These are phyloP conservation scores for Cyprinodon diabolis DNA, from an alignment of 2,797 vertebrate genomes.

Conservation along the genomic window DNA sequence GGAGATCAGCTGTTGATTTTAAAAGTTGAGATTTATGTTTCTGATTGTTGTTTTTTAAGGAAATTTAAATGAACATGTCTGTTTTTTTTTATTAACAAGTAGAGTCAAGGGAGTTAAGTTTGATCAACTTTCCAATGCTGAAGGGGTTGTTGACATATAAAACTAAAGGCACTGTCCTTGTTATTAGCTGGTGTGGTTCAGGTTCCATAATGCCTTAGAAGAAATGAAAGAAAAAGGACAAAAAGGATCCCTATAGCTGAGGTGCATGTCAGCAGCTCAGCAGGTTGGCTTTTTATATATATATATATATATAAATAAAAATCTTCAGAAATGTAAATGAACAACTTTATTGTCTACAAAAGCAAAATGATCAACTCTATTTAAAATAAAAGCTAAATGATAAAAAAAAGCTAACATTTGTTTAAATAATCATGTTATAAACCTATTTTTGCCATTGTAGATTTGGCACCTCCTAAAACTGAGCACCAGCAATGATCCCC, in stretches of 20 bases:
- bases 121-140: conserved; percentile 68
- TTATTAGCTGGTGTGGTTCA: conserved; percentile 87
- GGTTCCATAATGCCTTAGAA: conserved; percentile 86
- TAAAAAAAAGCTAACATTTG: conserved; percentile 72
- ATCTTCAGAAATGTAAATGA: conserved; percentile 76
- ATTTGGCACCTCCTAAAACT: conserved; percentile 75
- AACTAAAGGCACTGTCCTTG: conserved; percentile 88
- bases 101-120: conserved; percentile 46
- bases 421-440: conserved; percentile 60
- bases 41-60: conserved; percentile 14
- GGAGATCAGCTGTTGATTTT: conserved; percentile 1
- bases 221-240: conserved; percentile 74
- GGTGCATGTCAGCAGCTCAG: conserved; percentile 47
- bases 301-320: conserved; percentile 15
- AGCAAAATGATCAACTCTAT: conserved; percentile 64
- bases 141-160: conserved; percentile 66
- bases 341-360: conserved; percentile 81
- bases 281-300: conserved; percentile 51
- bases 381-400: conserved; percentile 68
- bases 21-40: neutral
- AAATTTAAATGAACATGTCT: conserved; percentile 29
- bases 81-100: conserved; percentile 23
- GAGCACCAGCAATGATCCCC: conserved; percentile 68
- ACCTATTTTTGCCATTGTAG: conserved; percentile 68
- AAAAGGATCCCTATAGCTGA: conserved; percentile 55